A percentile compares a stretch with the other conserved stretches of the same genome.
Conservation (phyloP, 2,113 vertebrate genomes). For the Larimichthys polyactis region DNA sequence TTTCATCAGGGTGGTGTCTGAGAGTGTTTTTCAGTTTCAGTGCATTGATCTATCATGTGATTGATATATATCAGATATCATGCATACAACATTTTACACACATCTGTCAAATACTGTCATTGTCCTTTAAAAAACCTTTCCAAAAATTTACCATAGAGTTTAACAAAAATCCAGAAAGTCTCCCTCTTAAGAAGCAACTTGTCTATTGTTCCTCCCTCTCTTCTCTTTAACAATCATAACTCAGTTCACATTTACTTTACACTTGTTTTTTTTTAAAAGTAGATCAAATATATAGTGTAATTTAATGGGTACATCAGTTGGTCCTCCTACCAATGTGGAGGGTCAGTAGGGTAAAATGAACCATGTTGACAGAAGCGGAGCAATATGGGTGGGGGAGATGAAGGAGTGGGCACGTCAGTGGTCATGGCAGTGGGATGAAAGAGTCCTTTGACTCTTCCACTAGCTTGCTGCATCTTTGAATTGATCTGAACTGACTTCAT, state of each 20-base stretch:
- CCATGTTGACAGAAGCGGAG: slow-evolving; percentile 2
- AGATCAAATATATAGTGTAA: background rate
- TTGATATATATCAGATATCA: no score
- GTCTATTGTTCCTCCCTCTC: no score
- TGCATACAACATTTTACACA: no score
- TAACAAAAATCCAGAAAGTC: no score
- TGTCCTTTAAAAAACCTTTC: no score
- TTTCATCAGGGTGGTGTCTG: no score
- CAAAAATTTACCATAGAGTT: no score
- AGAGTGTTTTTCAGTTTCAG: no score
- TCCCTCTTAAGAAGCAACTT: no score
- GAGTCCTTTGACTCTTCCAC: slow-evolving; percentile 53
- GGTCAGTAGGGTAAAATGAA: slow-evolving; percentile 6
- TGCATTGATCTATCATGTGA: no score
- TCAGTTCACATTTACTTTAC: background rate
- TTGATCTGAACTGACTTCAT: slow-evolving; percentile 38
- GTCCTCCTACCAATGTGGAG: background rate
- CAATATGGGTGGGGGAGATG: slow-evolving; percentile 8
- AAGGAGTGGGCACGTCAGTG: slow-evolving; percentile 44
- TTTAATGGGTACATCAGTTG: background rate
- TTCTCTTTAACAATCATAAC: no score
- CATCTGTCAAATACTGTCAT: no score
- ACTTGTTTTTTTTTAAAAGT: background rate
- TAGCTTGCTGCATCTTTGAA: slow-evolving; percentile 42
- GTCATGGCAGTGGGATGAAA: slow-evolving; percentile 59